Base-by-base conservation (phyloP, 2,797 vertebrate species). In the Sebastiscus albofasciatus region DNA sequence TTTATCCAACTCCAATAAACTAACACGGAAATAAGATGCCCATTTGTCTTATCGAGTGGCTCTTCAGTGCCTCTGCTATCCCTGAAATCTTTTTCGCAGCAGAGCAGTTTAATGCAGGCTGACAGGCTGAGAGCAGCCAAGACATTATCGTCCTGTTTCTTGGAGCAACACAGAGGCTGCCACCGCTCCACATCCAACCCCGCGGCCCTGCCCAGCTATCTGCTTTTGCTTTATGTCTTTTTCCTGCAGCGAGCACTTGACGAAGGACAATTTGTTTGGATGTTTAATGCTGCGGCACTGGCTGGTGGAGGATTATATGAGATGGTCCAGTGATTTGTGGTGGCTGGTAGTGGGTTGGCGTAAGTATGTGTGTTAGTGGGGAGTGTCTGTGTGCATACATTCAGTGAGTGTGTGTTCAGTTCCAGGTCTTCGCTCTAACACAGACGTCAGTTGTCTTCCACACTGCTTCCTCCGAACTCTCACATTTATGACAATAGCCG, bases 251-350 rank as follows among this genome's bases (percentile, higher is more conserved):
- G 68, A 90, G 80, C 82, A 83, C 87, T 91, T 87, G 86, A 92
- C 26, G 85, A 90, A 91, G 86, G 92, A 93, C 91, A 93, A 94
- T 94, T 94, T 94, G 93, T 95, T 94, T 93, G 85, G 91, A 92
- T 85, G 90, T 89, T 93, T 91, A 91, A 93, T 92, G 93, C 83
- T 68, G 88, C 82, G 33, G 87, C 87, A 81, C 91, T 80, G 89
- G 82, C 90, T 89, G 88, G 87, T 81, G 80, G 90, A 93, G 92
- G 93, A 94, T 93, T 94, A 93, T 90, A 86, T 88, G 92, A 89
- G 93, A 93, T 91, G 93, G 91, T 83, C 78, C 84, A 78, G 81
- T 94, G 94, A 95, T 95, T 94, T 93, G 94, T 94, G 90, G 90
- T 46, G 86, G 78, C 89, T 92, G 91, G 85, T 92, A 75, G 89